These are phyloP conservation scores for Sarcophaga variegata DNA, from an alignment of 2,888 invertebrate species.

Conservation along the genomic window DNA sequence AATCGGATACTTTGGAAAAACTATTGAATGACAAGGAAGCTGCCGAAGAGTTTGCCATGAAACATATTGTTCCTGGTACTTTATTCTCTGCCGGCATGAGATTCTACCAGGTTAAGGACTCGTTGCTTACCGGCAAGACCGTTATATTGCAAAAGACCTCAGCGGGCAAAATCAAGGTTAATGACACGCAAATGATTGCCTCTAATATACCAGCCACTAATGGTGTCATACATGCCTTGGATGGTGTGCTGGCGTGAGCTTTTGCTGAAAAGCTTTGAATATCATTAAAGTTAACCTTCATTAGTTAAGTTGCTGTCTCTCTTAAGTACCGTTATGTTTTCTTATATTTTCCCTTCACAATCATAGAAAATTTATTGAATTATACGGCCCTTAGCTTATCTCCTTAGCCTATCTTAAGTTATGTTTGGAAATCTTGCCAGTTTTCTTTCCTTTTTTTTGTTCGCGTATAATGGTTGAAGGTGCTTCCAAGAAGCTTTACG, in stretches of 20 bases:
- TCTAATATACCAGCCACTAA: constrained; percentile 94
- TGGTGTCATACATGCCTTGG: constrained; percentile 93
- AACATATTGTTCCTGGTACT: constrained; percentile 90
- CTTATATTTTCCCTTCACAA: too few species aligned
- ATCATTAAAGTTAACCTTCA: too few species aligned
- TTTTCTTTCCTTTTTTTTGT: constrained; percentile 27
- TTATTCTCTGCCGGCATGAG: constrained; percentile 93
- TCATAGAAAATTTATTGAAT: too few species aligned
- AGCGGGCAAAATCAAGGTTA: constrained; percentile 90
- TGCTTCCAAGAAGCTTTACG: constrained; percentile 64
- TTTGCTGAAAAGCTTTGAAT: constrained; percentile 25
- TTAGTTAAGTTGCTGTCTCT: too few species aligned
- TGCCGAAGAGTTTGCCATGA: constrained; percentile 88
- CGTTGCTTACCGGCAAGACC: constrained; percentile 88
- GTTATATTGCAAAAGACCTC: constrained; percentile 90
- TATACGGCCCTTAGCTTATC: too few species aligned
- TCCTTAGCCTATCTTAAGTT: too few species aligned
- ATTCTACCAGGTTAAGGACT: constrained; percentile 92
- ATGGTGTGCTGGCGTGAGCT: constrained; percentile 85
- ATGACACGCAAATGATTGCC: constrained; percentile 90
- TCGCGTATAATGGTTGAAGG: constrained; percentile 47
- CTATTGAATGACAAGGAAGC: constrained; percentile 85
- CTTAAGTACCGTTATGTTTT: too few species aligned
- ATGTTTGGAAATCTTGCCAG: constrained; percentile 56
- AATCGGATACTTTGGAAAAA: constrained; percentile 84